Evolutionary conservation across 2,113 vertebrate species (phyloP), one percentile per base, ranked within the genome.

Genomic region (Camelus dromedarius): DNA sequence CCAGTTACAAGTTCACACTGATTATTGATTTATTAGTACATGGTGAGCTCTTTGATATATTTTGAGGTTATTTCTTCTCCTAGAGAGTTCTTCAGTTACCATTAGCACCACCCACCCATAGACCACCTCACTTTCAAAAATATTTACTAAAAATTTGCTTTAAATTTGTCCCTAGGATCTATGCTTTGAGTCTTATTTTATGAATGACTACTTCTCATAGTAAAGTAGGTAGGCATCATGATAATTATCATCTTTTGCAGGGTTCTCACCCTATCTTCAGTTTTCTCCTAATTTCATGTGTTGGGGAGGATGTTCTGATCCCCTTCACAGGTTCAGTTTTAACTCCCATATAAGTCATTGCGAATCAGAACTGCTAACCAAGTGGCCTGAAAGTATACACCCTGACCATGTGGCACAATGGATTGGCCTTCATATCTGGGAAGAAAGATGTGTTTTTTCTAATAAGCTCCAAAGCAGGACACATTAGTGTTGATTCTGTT

Each of bases 1-100:
- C 50, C 73, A 89, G 26, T 73, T 75, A 15, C 4, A 56, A 85
- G 42, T 32, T 66, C 60, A 19, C 28, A 28, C 46, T 75, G 81
- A 62, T 66, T 72, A 52, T 42, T 42, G 38, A 42, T 77, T 93
- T 85, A 87, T 73, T 83, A 83, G 69, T 70, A 87, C 62, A 87
- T 12, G 30, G 32, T 30, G 67, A 96, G 48, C 26, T 96, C 85
- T 73, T 70, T 62, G 70, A 75, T 80, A 5, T 75, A 56, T 86
- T 84, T 38, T 42, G 5, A 42, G 5, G 22, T 64, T 30, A 28
- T 79, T 92, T 76, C 75, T 86, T 92, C 38, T 84, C 52, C 32
- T 58, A n/a, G 30, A 70, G 42, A 70, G 30, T 67, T 77, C 62
- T 89, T 28, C 8, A 73, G n/a, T 89, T 92, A 67, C 35, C 89